Evolutionary conservation across 1,140 invertebrate species (phyloP).

Genomic region (Ladona fulva): DNA sequence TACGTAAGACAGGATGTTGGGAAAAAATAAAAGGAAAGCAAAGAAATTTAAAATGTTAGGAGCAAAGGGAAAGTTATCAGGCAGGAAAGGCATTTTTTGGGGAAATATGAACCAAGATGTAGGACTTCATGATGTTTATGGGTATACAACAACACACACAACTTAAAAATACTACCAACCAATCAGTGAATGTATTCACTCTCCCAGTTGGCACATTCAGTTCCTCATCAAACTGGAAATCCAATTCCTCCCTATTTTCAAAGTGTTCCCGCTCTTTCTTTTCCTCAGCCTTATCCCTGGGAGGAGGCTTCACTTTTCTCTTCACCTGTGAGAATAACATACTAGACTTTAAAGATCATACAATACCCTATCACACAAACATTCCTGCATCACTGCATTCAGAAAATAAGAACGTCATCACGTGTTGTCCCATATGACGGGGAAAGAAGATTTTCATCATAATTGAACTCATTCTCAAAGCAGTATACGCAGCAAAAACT

Average conservation of each 20-base stretch:
- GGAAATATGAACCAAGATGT: no score
- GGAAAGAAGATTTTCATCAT: constrained; percentile 2
- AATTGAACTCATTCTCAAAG: neutral
- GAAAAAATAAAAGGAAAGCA: no score
- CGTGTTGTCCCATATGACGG: neutral
- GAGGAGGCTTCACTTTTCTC: constrained; percentile 38
- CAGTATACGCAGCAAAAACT: neutral
- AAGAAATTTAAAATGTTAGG: no score
- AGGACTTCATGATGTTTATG: no score
- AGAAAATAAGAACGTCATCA: neutral
- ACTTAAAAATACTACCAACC: constrained; percentile 34
- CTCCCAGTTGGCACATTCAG: constrained; percentile 64
- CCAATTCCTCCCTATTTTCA: constrained; percentile 73
- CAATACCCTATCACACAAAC: no score
- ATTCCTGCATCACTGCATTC: neutral
- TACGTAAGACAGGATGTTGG: no score
- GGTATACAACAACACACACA: no score
- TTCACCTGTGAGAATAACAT: constrained; percentile 37
- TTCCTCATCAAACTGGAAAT: constrained; percentile 97
- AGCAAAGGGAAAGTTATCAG: no score
- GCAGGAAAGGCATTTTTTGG: no score
- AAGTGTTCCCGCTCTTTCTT: constrained; percentile 33
- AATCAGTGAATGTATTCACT: constrained; percentile 74
- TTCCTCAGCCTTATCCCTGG: constrained; percentile 35
- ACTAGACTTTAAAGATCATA: constrained; percentile 15